Evolutionary conservation across 2,113 vertebrate species (phyloP), one percentile per base, ranked within the genome.

Genomic region (Seriola aureovittata): DNA sequence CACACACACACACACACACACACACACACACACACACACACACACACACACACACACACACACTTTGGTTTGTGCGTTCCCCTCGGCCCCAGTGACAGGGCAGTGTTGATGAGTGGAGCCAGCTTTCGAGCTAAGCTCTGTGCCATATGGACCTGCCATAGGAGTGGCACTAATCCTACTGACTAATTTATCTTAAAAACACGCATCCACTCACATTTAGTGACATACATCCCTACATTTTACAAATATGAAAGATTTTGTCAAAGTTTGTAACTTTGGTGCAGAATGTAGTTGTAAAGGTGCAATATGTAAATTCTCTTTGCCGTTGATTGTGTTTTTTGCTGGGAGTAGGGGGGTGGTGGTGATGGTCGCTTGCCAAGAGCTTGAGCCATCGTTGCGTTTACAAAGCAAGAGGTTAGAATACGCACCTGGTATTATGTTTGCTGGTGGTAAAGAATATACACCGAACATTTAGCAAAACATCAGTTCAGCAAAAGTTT

Each of bases 71-170:
- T 84, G 71, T 73, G 54, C 50, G 32, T 68, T 71, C 63, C 85
- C 50, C 67, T 72, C 80, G 73, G 90, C 77, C 75, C 85, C 66
- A 25, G 36, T 75, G 72, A 84, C 46, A 3, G 48, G 71, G 66
- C 81, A 89, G 84, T 89, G 84, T 84, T 85, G 85, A 89, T 89
- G 85, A 92, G 71, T 42, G 25, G 54, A 89, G 74, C 64, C 75
- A 84, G 78, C 70, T 75, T 87, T 57, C 13, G 50, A 89, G 86
- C 68, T 75, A 55, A 85, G 80, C 86, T 82, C 38, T 67, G 73
- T 85, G 80, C 84, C 89, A 88, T 89, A 91, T 85, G 78, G 79
- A 77, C 62, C 71, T 80, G 86, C 75, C 74, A 68, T 42, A 57
- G 71, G 76, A 88, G 71, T 82, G 71, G 78, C 85, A 88, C 65